Base-by-base conservation (phyloP, 2,888 invertebrate genomes). In the Limnephilus lunatus region DNA sequence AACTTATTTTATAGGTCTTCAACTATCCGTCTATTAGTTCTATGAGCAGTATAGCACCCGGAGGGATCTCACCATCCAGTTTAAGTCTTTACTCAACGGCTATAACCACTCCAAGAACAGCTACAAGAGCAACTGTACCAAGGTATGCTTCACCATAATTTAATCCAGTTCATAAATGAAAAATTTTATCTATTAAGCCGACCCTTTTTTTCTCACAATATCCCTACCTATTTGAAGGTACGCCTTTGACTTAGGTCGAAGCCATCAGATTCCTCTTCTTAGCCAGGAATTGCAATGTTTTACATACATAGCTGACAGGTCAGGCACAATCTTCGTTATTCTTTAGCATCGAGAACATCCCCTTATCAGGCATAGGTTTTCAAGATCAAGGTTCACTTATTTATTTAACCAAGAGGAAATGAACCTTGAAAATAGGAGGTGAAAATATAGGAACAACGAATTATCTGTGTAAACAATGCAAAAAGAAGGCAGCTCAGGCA, bases 21-120 rank as follows among this genome's bases (percentile, higher is more conserved):
- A 98, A 98, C 94, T 99, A 99, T 96, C 98, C 99, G 94, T 97
- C 97, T 94, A 97, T 98, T 95, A 98, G 98, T 95, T 98, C 98
- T 95, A 98, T 97, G 94, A 97, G 97, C 93, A 96, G 96, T 30
- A 92, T 95, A 92, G 97, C 98, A 97, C 97, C 98, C 95, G 98
- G 98, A 94, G 98, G 98, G 94, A 98, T 98, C 95, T 98, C 98
- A 95, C 98, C 98, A 94, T 98, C 98, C 94, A 98, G 98, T 95
- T 97, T 98, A 95, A 98, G 98, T 95, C 96, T 98, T 95, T 98
- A 98, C 95, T 98, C 98, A 93, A 97, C 98, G 94, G 96, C 97
- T 94, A 96, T 97, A 94, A 97, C 97, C 94, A 97, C 97, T 94
- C 97, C 98, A 93, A 97, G 98, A 94, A 97, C 97, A 94, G 97